phyloP scores from a whole-genome alignment of 1,140 invertebrate species.

The Penaeus chinensis region DNA sequence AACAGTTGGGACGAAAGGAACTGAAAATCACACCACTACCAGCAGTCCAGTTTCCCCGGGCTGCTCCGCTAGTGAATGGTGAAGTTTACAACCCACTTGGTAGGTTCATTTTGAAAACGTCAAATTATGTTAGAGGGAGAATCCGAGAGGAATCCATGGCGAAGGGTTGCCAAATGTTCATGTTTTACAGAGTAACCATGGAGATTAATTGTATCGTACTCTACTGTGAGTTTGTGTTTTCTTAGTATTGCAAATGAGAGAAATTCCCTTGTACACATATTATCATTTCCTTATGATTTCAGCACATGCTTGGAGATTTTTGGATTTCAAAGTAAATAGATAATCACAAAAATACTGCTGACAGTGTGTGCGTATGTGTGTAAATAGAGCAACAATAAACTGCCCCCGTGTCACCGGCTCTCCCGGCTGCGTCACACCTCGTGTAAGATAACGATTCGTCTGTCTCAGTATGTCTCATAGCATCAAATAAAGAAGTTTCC shows the following conservation, averaged over 20 bases:
- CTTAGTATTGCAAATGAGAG: constrained; percentile 11
- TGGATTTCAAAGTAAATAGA: constrained; percentile 16
- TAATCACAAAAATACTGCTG: constrained; percentile 31
- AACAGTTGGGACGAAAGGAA: no score
- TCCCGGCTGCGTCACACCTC: constrained; percentile 45
- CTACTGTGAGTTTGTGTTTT: neutral
- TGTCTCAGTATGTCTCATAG: constrained; percentile 60
- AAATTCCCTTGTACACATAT: neutral
- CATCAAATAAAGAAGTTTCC: constrained; percentile 60
- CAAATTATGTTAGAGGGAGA: no score
- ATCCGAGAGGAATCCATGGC: no score
- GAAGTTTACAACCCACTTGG: no score
- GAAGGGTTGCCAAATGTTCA: no score
- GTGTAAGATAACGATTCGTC: constrained; percentile 53
- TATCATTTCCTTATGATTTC: constrained; percentile 37
- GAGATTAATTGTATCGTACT: no score
- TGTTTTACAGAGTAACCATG: no score
- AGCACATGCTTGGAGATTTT: constrained; percentile 45
- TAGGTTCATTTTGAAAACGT: no score
- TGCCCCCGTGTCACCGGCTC: constrained; percentile 53
- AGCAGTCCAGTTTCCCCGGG: no score
- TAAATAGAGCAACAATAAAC: constrained; percentile 59
- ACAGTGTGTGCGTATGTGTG: constrained; percentile 40
- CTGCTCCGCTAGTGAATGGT: no score
- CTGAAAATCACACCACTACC: no score